A percentile compares a stretch with the other conserved stretches of the same genome.
Evolutionary conservation across 2,797 vertebrate species (phyloP).

Genomic region (Smutsia temminckii): DNA sequence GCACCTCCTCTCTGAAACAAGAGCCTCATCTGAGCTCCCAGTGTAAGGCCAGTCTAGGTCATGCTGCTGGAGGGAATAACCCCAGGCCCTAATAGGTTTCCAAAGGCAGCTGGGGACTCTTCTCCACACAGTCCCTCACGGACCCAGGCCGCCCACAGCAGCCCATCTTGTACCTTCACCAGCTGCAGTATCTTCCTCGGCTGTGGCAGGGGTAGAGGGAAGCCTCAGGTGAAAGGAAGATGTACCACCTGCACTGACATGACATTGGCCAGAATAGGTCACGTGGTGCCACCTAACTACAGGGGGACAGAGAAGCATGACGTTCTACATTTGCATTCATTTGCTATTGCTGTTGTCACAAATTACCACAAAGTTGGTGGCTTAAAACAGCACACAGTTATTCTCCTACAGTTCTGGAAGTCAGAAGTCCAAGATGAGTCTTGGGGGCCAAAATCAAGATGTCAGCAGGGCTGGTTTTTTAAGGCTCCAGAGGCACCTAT

Average conservation of each 20-base stretch:
- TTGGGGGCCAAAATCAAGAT: not conserved
- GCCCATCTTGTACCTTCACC: accelerated
- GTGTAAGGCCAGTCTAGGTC: not conserved
- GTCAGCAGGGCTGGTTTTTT: not conserved
- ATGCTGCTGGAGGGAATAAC: not conserved
- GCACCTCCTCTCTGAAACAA: not conserved
- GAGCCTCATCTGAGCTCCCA: no score
- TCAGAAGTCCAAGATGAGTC: not conserved
- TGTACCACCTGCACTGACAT: not conserved
- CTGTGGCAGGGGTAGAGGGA: not conserved
- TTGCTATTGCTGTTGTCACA: not conserved
- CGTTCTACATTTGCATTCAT: not conserved
- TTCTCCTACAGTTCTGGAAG: not conserved
- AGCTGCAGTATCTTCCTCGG: not conserved
- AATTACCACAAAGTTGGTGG: not conserved
- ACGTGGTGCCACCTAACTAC: not conserved
- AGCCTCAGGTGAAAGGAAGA: not conserved
- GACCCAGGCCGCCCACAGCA: not conserved
- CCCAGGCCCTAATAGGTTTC: no score
- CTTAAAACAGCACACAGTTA: not conserved
- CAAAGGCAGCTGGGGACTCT: not conserved
- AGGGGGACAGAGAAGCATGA: not conserved
- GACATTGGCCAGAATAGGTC: not conserved
- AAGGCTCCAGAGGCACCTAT: not conserved
- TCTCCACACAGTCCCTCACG: not conserved